These are phyloP conservation scores for Caenorhabditis angaria DNA, from an alignment of 2,888 invertebrate species.

Conservation along the genomic window DNA sequence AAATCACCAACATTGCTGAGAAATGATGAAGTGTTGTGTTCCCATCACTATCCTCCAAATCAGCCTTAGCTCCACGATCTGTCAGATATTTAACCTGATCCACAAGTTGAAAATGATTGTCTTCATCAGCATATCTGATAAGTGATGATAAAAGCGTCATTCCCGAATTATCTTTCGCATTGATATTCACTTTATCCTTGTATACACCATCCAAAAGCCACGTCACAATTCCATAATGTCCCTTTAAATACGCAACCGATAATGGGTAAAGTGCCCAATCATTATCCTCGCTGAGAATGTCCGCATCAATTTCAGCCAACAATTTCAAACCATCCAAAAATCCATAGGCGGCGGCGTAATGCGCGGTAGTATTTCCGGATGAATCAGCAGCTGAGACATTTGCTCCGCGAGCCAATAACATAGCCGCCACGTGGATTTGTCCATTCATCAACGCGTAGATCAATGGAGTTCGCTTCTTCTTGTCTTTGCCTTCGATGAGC, in stretches of 20 bases:
- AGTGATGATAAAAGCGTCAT: slow-evolving; percentile 52
- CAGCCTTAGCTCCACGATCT: slow-evolving; percentile 43
- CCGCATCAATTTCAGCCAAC: slow-evolving; percentile 72
- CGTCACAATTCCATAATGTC: slow-evolving; percentile 58
- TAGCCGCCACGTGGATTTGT: slow-evolving; percentile 66
- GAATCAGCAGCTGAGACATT: slow-evolving; percentile 72
- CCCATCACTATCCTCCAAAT: slow-evolving; percentile 39
- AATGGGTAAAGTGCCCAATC: slow-evolving; percentile 74
- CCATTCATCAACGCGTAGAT: slow-evolving; percentile 76
- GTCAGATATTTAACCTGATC: slow-evolving; percentile 56
- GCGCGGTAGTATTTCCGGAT: slow-evolving; percentile 75
- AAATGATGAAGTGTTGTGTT: slow-evolving; percentile 47
- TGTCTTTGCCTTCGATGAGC: slow-evolving; percentile 72
- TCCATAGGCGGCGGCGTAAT: slow-evolving; percentile 77
- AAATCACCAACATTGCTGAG: slow-evolving; percentile 19
- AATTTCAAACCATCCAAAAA: slow-evolving; percentile 75
- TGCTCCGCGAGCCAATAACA: slow-evolving; percentile 51
- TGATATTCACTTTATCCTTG: slow-evolving; percentile 49
- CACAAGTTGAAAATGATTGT: slow-evolving; percentile 29
- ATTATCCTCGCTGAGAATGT: slow-evolving; percentile 53
- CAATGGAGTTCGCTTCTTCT: slow-evolving; percentile 74
- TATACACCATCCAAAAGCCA: slow-evolving; percentile 52
- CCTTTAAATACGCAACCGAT: slow-evolving; percentile 75
- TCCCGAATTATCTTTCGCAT: slow-evolving; percentile 60
- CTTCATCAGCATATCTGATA: slow-evolving; percentile 44